These are phyloP conservation scores for Plectropomus leopardus DNA, from an alignment of 2,113 vertebrate genomes.

Conservation along the genomic window DNA sequence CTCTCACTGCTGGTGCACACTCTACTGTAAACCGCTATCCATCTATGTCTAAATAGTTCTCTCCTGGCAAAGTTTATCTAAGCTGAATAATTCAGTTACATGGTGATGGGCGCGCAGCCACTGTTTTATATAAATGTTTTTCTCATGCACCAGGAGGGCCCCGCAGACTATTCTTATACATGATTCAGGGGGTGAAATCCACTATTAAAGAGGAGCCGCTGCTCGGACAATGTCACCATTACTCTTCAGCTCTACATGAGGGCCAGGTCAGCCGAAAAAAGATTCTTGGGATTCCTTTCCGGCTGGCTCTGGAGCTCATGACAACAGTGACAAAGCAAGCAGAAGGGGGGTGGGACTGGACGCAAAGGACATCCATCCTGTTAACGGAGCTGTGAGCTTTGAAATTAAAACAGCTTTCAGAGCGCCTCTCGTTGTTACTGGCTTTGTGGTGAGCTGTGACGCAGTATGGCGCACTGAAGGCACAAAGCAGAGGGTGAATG, in stretches of 20 bases:
- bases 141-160: constrained; percentile 43
- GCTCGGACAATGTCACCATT: constrained; percentile 69
- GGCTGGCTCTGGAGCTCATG: constrained; percentile 69
- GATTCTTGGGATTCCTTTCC: constrained; percentile 83
- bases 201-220: constrained; percentile 50
- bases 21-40: background rate
- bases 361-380: constrained; percentile 77
- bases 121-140: constrained; percentile 40
- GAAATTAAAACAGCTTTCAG: constrained; percentile 62
- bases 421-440: constrained; percentile 49
- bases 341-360: constrained; percentile 34
- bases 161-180: constrained; percentile 49
- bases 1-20: constrained; percentile 67
- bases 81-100: constrained; percentile 32
- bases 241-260: constrained; percentile 57
- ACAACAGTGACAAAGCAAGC: constrained; percentile 83
- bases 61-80: constrained; percentile 7
- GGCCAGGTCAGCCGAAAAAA: constrained; percentile 70
- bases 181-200: constrained; percentile 46
- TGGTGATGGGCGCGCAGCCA: background rate
- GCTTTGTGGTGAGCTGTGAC: constrained; percentile 69
- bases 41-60: background rate
- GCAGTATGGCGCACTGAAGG: constrained; percentile 36
- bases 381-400: constrained; percentile 53
- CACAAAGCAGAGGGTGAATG: constrained; percentile 55